Evolutionary conservation across 2,797 vertebrate species (phyloP), one percentile per base, ranked within the genome.

Genomic region (Huso huso): DNA sequence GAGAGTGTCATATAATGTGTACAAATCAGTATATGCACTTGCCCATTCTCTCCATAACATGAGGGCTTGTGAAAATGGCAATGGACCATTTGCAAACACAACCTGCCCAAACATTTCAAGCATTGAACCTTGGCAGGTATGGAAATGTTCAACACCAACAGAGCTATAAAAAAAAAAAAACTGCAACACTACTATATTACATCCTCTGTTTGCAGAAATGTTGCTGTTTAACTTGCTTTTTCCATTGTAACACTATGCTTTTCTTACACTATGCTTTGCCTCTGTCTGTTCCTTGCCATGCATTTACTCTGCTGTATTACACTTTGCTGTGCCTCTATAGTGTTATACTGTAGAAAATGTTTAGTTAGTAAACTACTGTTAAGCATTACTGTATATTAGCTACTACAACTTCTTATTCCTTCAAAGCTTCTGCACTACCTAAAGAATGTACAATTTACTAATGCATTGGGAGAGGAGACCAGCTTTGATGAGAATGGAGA

Each of bases 1-100:
- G 8, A 88, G 89, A 73, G 90, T 91, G 75, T 90, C 90, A 6
- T 91, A 91, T 73, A 91, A 91, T 55, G 88, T 91, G 50, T 91
- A 92, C 67, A 92, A 89, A 63, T 88, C 87, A 2, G 87, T 91
- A 48, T 90, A 91, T 49, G 79, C 87, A 2, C 77, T 88, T 60
- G 86, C 64, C 7, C 73, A 88, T 69, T 81, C 89, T 58, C 71
- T 91, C 13, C 75, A 84, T 15, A 72, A 78, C 1, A 82, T 90
- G 82, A 71, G 78, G 71, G 75, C 65, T 51, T 91, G 90, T 78
- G 71, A 78, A 23, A 71, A 77, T 66, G 86, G 76, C 63, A 78
- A 73, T 50, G 84, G 77, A 9, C 76, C 81, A 50, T 82, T 87
- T 73, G 55, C 58, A 67, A 68, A 69, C 13, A 72, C 77, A 7